Base-by-base conservation (phyloP, 2,888 invertebrate species). In the Watsonalla binaria region DNA sequence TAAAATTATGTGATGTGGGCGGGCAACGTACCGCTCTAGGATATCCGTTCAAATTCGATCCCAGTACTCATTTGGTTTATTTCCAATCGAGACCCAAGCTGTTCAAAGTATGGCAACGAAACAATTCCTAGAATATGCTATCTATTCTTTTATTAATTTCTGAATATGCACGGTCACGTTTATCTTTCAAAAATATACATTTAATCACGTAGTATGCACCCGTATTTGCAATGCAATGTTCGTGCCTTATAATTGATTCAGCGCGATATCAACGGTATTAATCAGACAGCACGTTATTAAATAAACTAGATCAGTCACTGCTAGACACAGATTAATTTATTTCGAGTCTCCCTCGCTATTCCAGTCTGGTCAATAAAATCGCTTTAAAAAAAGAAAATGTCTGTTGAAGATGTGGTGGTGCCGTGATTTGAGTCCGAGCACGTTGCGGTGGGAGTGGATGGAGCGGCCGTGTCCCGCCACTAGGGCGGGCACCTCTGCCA, bases 1-100 rank as follows among this genome's bases (percentile, higher is more conserved):
- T 81, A 82, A 87, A 89, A 89, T 90, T 87, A 86, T 86, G 84
- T 84, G 86, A 84, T 78, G 78, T 72, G 74, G 74, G 74, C 70
- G 76, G 68, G 66, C 67, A 68, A 61, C 61, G 72, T 71, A 70
- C 70, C 71, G 66, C 65, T 66, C 68, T 66, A 69, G 74, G 75
- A 79, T 76, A 75, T 80, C 74, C 79, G 74, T 69, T 62, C 62
- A 54, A 74, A 76, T 76, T 70, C 71, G 67, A 76, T 75, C 71
- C 74, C 72, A 66, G 70, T 65, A 56, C 56, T 74, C 70, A 70
- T 73, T 71, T 70, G 65, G 71, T 75, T 75, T 75, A 67, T 62
- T 54, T 54, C 49, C 57, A 59, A 61, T 48, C 56, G n/a, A n/a
- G n/a, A n/a, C n/a, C n/a, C n/a, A n/a, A n/a, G n/a, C n/a, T n/a